Percentiles rank a stretch among this genome's conserved stretches.
phyloP scores from a whole-genome alignment of 2,888 invertebrate species.

The Tolmerus cingulatus region DNA sequence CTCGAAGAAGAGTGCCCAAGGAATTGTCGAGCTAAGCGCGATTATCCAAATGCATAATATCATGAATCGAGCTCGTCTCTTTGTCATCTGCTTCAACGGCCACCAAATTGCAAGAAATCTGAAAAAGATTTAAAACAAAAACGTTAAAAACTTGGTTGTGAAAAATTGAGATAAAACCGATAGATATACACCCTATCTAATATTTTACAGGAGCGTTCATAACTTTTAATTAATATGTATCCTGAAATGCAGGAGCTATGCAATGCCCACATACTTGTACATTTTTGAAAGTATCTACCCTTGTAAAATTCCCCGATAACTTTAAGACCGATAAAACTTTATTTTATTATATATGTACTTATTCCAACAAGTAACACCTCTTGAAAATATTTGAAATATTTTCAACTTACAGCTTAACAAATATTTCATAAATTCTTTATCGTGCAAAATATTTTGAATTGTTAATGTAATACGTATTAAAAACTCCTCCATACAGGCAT shows the following conservation, averaged over 20 bases:
- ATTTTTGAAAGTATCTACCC: not conserved
- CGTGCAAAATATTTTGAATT: not conserved
- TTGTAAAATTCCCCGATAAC: not conserved
- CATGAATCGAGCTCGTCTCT: constrained; percentile 84
- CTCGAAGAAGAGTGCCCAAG: constrained; percentile 92
- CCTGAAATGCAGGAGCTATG: not conserved
- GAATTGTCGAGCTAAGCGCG: constrained; percentile 83
- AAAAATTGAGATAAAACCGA: not conserved
- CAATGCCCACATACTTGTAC: too few relatives aligned
- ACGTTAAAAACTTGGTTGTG: not conserved
- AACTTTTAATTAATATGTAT: not conserved
- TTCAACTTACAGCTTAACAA: too few relatives aligned
- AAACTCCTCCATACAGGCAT: not conserved
- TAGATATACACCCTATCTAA: too few relatives aligned
- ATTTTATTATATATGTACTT: not conserved
- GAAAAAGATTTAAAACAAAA: constrained; percentile 62
- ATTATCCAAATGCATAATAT: constrained; percentile 91
- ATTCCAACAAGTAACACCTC: not conserved
- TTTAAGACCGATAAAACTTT: not conserved
- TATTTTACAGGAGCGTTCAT: not conserved
- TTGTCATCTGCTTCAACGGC: constrained; percentile 91
- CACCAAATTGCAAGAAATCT: constrained; percentile 97
- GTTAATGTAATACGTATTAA: not conserved
- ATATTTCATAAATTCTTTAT: not conserved
- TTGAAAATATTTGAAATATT: not conserved